Base-by-base conservation (phyloP, 2,888 invertebrate species). In the Microctonus aethiopoides region DNA sequence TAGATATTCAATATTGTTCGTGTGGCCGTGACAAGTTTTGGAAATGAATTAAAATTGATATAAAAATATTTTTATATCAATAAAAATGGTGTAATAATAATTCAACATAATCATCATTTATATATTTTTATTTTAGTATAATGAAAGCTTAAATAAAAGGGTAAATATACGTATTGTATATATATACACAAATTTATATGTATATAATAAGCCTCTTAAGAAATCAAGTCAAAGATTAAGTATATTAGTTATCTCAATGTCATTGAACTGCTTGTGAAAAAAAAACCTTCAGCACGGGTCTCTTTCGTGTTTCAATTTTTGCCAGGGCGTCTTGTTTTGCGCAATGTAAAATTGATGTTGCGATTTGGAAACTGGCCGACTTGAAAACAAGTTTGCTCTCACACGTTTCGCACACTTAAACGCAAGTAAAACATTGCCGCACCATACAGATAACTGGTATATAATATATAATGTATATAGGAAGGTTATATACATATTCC, bases 341-440 rank as follows among this genome's bases (percentile, higher is more conserved):
- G 70, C 66, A 70, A 70, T 61, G 70, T 61, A 52, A 70, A 70
- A 70, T 70, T 70, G 66, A 70, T 70, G 66, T 66, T 65, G 70
- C 62, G 70, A 70, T 70, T 70, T 70, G 66, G 70, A 66, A 70
- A 70, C 70, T 70, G 70, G 56, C 70, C 62, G 66, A 60, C 66
- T 70, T 70, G 70, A 66, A 70, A 70, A 66, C 70, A 26, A 61
- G 66, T 70, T 66, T 70, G 60, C 65, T 70, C 65, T 39, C 69
- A 24, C 56, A 54, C 46, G 52, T 65, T 65, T 54, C 36, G 10
- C 54, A 54, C 62, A 63, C 68, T 63, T 34, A 54, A 68, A 54
- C 9, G 24, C 22, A 24, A 29, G 61, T 51, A 36, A 61, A 67
- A 51, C 67, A 67, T 67, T 61, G 26, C 67, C 51, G 59, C 34